These are phyloP conservation scores for Nettapus auritus DNA, from an alignment of 2,113 vertebrate genomes.

Conservation along the genomic window DNA sequence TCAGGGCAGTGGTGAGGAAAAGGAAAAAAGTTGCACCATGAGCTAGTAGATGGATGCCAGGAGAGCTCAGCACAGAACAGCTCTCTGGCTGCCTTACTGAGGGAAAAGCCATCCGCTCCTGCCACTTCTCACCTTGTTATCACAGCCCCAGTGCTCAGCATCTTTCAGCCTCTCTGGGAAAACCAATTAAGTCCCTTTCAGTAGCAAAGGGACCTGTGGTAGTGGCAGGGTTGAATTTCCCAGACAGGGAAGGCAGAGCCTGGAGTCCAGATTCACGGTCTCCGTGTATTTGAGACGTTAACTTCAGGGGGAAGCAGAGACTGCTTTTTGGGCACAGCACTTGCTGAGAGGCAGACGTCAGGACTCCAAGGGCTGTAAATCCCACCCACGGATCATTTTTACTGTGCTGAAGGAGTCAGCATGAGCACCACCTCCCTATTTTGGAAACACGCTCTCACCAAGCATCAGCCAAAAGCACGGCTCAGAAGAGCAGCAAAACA, in stretches of 20 bases:
- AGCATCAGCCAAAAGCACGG: accelerated
- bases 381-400: neutral
- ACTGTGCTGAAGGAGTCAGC: neutral
- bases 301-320: neutral
- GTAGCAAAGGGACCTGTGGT: neutral
- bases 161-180: neutral
- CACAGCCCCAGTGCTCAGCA: neutral
- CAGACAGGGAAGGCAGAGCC: neutral
- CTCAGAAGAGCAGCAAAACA: neutral
- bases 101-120: neutral
- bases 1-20: neutral
- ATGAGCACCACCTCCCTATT: accelerated
- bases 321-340: neutral
- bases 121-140: neutral
- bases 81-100: accelerated
- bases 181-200: neutral
- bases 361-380: accelerated
- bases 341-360: accelerated
- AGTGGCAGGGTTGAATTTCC: neutral
- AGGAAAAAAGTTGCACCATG: neutral
- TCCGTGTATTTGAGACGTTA: accelerated
- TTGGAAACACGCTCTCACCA: neutral
- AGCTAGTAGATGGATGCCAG: neutral
- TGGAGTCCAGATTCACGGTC: neutral
- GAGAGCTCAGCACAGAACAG: accelerated